Evolutionary conservation across 2,113 vertebrate species (phyloP), one percentile per base, ranked within the genome.

Genomic region (Centropristis striata): DNA sequence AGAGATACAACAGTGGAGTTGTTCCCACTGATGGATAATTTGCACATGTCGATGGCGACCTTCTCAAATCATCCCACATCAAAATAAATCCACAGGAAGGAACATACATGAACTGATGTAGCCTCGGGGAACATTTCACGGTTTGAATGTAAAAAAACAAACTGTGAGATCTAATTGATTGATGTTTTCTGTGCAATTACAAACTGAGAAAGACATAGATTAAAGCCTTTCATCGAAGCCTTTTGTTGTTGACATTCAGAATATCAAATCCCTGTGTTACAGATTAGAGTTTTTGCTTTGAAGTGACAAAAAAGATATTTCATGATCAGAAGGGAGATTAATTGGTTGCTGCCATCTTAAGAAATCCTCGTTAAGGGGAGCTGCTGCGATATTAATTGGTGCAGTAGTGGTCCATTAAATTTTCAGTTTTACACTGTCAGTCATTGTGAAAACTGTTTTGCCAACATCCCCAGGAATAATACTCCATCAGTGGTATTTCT

Each of bases 361-460:
- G 75, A 90, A 71, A 71, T 47, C 46, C 71, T 75, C 15, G 16
- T 83, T 77, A 63, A 76, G 64, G 44, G 65, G 41, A 83, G 20
- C 47, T 36, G 75, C 71, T 81, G 58, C 37, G 32, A 83, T 92
- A 87, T 87, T 84, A 93, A 89, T 87, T 91, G 75, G 53, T 50
- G 61, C 20, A 57, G 54, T 71, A 59, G 39, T 68, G 60, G 60
- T 74, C 57, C 46, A 78, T 85, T 86, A 85, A 47, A 70, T 76
- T 71, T 59, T 71, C 37, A 51, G 59, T 83, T 85, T 78, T 53
- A 79, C 14, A 50, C 55, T 58, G 70, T 77, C 87, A 85, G 39
- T 92, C 85, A 81, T 47, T 63, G 61, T 80, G 28, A 71, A 72
- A 88, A 84, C 32, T 44, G 47, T 70, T 83, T 64, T 69, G n/a